phyloP scores from a whole-genome alignment of 2,888 invertebrate species.

The Dexiosoma caninum region DNA sequence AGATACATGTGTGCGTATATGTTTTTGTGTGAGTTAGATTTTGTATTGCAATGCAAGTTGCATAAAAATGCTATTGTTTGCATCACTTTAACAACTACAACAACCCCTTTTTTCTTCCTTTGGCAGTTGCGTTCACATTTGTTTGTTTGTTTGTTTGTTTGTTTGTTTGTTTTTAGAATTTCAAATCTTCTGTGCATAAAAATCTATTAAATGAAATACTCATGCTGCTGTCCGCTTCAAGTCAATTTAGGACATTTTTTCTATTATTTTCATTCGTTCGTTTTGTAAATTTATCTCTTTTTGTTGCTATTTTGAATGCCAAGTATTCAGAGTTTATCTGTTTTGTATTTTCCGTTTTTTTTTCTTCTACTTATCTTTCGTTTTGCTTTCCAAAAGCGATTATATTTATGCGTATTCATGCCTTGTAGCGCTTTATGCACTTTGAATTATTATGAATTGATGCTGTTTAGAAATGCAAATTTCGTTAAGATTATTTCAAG shows the following conservation, averaged over 20 bases:
- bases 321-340: constrained; percentile 12
- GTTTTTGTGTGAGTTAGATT: constrained; percentile 14
- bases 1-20: not conserved
- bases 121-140: constrained; percentile 9
- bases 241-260: constrained; percentile 23
- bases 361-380: too few relatives aligned
- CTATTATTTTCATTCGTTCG: not conserved
- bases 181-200: constrained; percentile 14
- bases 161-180: constrained; percentile 26
- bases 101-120: constrained; percentile 44
- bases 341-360: constrained; percentile 9
- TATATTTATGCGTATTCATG: constrained; percentile 62
- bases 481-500: not conserved
- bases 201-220: constrained; percentile 6
- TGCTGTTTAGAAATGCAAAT: constrained; percentile 31
- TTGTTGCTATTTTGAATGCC: constrained; percentile 43
- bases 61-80: constrained; percentile 70
- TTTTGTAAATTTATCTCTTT: constrained; percentile 21
- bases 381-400: constrained; percentile 47
- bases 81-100: constrained; percentile 40
- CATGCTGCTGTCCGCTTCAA: constrained; percentile 18
- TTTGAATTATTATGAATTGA: constrained; percentile 56
- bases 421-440: constrained; percentile 56
- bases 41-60: constrained; percentile 62
- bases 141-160: too few relatives aligned